These are phyloP conservation scores for Coelinius sp. DNA, from an alignment of 2,888 invertebrate genomes.

Conservation along the genomic window DNA sequence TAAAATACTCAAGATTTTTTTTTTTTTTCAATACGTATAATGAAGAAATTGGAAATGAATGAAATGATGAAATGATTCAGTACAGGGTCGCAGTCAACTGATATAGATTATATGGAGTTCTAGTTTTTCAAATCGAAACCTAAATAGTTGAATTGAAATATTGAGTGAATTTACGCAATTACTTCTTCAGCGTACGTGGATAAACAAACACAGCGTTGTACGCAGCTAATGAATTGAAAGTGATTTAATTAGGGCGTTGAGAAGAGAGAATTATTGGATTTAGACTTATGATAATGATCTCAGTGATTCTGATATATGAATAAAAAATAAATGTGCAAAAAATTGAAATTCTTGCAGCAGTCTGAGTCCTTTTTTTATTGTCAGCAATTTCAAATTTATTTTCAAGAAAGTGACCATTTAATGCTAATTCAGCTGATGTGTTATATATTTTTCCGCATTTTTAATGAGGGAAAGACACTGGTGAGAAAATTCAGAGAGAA, in stretches of 20 bases:
- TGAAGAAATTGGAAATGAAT: neutral
- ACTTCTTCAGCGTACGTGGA: slow-evolving; percentile 29
- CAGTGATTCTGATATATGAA: neutral
- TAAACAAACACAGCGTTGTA: slow-evolving; percentile 58
- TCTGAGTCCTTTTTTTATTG: neutral
- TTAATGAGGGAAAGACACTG: slow-evolving; percentile 22
- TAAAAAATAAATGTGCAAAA: neutral
- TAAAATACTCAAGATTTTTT: neutral
- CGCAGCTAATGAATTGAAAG: slow-evolving; percentile 60
- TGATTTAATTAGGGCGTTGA: slow-evolving; percentile 59
- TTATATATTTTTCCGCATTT: neutral
- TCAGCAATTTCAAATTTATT: neutral
- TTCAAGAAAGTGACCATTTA: neutral
- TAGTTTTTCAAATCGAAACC: slow-evolving; percentile 21
- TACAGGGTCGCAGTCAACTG: slow-evolving; percentile 15
- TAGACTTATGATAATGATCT: neutral
- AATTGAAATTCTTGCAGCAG: neutral
- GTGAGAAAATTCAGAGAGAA: slow-evolving; percentile 27
- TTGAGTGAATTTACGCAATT: slow-evolving; percentile 7
- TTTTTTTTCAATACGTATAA: neutral
- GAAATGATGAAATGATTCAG: neutral
- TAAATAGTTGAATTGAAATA: slow-evolving; percentile 27
- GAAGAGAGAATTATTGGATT: slow-evolving; percentile 46
- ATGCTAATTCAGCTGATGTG: neutral
- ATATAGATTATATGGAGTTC: neutral